Evolutionary conservation across 1,140 invertebrate genomes (phyloP), one percentile per base, ranked within the genome.

Genomic region (Lutraria rhynchaena): DNA sequence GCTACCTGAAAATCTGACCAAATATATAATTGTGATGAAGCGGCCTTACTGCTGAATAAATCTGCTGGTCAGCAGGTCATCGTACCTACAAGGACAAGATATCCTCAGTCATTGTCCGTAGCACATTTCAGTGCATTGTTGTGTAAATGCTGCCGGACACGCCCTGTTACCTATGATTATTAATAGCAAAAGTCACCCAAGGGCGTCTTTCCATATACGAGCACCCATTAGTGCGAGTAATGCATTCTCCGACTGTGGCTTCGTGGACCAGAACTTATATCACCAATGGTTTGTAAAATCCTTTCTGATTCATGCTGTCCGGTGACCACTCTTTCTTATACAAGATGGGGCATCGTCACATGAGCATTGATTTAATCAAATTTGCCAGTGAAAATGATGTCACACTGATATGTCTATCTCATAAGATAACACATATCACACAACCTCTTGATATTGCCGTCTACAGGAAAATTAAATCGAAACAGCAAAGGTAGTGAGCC

Each of bases 51-150:
- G 29, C 35, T 75, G 13, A 75, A 63, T 35, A 77, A 63, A 51
- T 60, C 37, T 11, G 41, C 74, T 9, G 74, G 60, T 13, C 74
- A 77, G 22, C 63, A 77, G 46, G 74, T 77, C 3, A 33, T 77
- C 22, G 74, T 77, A 13, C 74, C 74, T 5, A 53, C 41, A 4
- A 22, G 60, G 33, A 11, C 19, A 15, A 77, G 65, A 65, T 60
- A 77, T 60, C 44, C 74, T 0, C 74, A 77, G n/a, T 65, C 58
- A 22, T 5, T 77, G 11, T 22, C 41, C 1, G 57, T 65, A 82
- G n/a, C 69, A 82, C 24, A 74, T 82, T 11, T 82, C 80, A 7
- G 80, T 82, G 3, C 81, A 82, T 29, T 82, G 70, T 49, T 82
- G 81, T 60, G 81, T 69, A 15, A 75, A 75, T 44, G 46, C 81